Percentiles rank a stretch among this genome's conserved stretches.
Conservation (phyloP, 2,113 vertebrate genomes). For the Anser brachyrhynchus region DNA sequence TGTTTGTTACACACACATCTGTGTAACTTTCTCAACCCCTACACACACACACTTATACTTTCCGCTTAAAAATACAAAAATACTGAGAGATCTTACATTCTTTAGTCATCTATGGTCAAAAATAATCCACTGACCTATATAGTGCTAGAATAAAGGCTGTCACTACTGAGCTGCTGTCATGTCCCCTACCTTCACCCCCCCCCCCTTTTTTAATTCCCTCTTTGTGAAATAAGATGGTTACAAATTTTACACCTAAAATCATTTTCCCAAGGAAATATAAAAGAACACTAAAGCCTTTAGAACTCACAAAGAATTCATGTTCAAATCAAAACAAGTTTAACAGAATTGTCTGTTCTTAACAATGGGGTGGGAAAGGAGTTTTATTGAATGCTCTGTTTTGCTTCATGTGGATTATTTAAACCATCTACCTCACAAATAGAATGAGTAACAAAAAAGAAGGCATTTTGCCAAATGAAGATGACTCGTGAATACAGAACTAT, state of each 20-base stretch:
- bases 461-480: not conserved
- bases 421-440: not conserved
- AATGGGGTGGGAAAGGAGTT: not conserved
- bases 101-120: not conserved
- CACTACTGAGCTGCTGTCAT: not conserved
- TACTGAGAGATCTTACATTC: not conserved
- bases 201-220: not conserved
- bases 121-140: constrained; percentile 6
- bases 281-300: not conserved
- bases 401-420: not conserved
- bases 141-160: not conserved
- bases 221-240: not conserved
- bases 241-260: not conserved
- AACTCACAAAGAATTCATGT: not conserved
- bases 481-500: not conserved
- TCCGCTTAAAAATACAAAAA: not conserved
- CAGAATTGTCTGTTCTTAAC: not conserved
- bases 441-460: not conserved
- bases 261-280: not conserved
- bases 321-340: constrained; percentile 13
- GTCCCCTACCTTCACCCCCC: no score
- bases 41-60: fast-evolving
- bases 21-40: not conserved
- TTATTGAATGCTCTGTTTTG: not conserved
- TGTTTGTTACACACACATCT: not conserved